These are phyloP conservation scores for Paramisgurnus dabryanus DNA, from an alignment of 2,113 vertebrate genomes.

Conservation along the genomic window DNA sequence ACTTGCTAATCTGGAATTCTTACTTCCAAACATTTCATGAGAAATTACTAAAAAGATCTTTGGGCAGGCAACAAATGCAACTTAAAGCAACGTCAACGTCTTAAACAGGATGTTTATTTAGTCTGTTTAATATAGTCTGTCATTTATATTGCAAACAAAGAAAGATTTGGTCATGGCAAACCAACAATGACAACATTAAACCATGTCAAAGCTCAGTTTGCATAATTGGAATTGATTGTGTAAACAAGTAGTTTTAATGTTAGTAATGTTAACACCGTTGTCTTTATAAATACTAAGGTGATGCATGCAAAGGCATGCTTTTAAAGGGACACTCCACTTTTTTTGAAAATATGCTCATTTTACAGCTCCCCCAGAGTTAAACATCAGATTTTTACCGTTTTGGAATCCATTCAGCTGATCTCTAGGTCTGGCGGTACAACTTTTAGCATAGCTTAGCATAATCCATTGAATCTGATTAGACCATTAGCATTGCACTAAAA, in stretches of 20 bases:
- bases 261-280: not conserved
- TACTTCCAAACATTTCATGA: not conserved
- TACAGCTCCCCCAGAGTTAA: too few species aligned
- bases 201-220: not conserved
- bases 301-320: not conserved
- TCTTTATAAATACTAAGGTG: too few species aligned
- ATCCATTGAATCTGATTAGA: too few species aligned
- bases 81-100: not conserved
- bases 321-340: not conserved
- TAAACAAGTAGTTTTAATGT: not conserved
- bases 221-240: not conserved
- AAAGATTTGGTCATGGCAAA: not conserved
- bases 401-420: too few species aligned
- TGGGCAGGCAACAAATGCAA: not conserved
- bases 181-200: constrained; percentile 10
- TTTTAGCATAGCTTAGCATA: too few species aligned
- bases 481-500: too few species aligned
- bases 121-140: too few species aligned
- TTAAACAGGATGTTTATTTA: not conserved
- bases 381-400: too few species aligned
- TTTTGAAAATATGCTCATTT: too few species aligned
- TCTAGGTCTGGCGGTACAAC: too few species aligned
- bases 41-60: not conserved
- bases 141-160: not conserved
- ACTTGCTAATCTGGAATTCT: not conserved